A percentile compares a stretch with the other conserved stretches of the same genome.
phyloP scores from a whole-genome alignment of 2,113 vertebrate species.

The Rhizomys pruinosus region DNA sequence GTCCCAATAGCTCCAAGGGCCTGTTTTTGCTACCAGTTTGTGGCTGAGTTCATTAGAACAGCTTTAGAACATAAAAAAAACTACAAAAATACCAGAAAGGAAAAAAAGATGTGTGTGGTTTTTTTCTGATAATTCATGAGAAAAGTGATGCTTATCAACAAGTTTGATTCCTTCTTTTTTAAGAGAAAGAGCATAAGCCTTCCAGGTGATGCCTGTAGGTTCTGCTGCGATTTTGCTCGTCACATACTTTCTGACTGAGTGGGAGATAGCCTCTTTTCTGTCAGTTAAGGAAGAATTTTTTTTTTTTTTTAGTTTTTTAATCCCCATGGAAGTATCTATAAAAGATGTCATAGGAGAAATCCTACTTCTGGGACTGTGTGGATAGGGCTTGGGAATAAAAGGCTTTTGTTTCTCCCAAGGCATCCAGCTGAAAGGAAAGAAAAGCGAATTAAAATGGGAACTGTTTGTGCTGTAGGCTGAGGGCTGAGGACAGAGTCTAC shows the following conservation, averaged over 20 bases:
- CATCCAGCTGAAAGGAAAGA: not conserved
- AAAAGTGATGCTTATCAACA: constrained; percentile 40
- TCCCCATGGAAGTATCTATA: not conserved
- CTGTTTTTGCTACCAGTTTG: not conserved
- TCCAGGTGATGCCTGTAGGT: constrained; percentile 9
- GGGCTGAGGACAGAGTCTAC: not conserved
- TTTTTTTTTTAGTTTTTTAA: constrained; percentile 34
- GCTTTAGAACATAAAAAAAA: not conserved
- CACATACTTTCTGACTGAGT: not conserved
- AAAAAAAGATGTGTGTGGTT: not conserved
- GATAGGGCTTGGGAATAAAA: constrained; percentile 36
- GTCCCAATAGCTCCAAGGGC: not conserved
- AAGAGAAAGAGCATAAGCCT: not conserved
- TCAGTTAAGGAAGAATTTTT: constrained; percentile 37
- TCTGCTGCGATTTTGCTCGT: not conserved
- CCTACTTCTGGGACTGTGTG: not conserved
- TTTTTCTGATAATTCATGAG: constrained; percentile 12
- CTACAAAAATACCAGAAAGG: constrained; percentile 25
- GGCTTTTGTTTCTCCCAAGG: constrained; percentile 6
- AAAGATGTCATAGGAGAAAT: not conserved
- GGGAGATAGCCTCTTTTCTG: constrained; percentile 1
- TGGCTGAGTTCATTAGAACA: constrained; percentile 41
- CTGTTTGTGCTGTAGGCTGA: constrained; percentile 52
- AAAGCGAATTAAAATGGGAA: constrained; percentile 41
- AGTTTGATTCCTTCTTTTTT: not conserved